phyloP scores from a whole-genome alignment of 2,113 vertebrate genomes.

The Abramis brama region DNA sequence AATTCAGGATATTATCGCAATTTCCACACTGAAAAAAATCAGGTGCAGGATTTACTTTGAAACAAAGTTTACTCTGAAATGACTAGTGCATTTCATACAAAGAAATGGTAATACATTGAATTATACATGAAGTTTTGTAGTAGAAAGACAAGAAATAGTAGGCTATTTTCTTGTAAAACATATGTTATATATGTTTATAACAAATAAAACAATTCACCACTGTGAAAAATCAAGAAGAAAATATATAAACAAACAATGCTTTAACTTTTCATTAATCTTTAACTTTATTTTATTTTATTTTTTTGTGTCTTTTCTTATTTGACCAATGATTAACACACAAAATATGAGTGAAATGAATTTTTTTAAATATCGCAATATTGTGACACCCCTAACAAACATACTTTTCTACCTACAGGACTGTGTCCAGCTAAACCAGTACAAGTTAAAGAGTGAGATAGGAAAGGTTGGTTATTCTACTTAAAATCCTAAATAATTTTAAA shows the following conservation, averaged over 20 bases:
- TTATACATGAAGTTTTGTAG: neutral
- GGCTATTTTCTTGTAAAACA: too few species aligned
- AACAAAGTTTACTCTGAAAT: neutral
- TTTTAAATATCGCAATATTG: neutral
- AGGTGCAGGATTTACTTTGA: neutral
- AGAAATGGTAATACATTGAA: neutral
- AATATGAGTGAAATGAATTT: neutral
- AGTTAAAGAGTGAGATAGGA: slow-evolving; percentile 90
- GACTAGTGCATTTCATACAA: neutral
- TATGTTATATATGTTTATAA: too few species aligned
- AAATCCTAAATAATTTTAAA: neutral
- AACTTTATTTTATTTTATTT: neutral
- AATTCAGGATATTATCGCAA: neutral
- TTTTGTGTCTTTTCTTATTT: neutral
- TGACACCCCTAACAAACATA: neutral
- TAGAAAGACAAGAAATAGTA: too few species aligned
- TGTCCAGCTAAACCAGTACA: slow-evolving; percentile 94
- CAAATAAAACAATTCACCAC: too few species aligned
- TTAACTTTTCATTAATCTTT: neutral
- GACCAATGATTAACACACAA: neutral
- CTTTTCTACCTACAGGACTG: slow-evolving; percentile 79
- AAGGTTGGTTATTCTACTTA: slow-evolving; percentile 77
- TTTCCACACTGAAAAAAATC: too few species aligned
- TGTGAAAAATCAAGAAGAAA: too few species aligned
- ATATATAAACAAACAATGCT: too few species aligned